These are phyloP conservation scores for Syngnathus rostellatus DNA, from an alignment of 2,797 vertebrate genomes.

Conservation along the genomic window DNA sequence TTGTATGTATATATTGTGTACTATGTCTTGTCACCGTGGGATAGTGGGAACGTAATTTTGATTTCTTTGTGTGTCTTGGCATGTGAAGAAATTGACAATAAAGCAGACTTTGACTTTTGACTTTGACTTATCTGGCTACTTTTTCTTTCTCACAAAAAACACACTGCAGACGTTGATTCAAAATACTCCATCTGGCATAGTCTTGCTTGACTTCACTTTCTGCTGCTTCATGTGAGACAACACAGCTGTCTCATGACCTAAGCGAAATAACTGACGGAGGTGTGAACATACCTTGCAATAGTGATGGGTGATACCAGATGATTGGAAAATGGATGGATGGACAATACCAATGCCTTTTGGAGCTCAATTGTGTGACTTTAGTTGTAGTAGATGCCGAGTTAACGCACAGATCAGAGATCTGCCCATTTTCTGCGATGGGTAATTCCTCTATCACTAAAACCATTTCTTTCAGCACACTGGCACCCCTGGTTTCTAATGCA, in stretches of 20 bases:
- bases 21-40: no score
- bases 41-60: no score
- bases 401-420: neutral
- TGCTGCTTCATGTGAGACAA: neutral
- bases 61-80: neutral
- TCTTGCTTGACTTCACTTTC: slow-evolving; percentile 6
- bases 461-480: neutral
- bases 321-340: no score
- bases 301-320: neutral
- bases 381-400: neutral
- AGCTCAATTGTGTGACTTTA: no score
- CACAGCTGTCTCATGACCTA: neutral
- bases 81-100: no score
- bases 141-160: neutral
- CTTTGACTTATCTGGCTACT: neutral
- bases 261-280: neutral
- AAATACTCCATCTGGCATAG: slow-evolving; percentile 1
- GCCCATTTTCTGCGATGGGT: neutral
- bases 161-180: neutral
- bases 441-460: neutral
- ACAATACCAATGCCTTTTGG: no score
- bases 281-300: neutral
- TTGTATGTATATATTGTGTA: no score
- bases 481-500: neutral
- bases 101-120: no score